Conservation (phyloP, 2,888 invertebrate genomes). For the Anagyrus pseudococci region DNA sequence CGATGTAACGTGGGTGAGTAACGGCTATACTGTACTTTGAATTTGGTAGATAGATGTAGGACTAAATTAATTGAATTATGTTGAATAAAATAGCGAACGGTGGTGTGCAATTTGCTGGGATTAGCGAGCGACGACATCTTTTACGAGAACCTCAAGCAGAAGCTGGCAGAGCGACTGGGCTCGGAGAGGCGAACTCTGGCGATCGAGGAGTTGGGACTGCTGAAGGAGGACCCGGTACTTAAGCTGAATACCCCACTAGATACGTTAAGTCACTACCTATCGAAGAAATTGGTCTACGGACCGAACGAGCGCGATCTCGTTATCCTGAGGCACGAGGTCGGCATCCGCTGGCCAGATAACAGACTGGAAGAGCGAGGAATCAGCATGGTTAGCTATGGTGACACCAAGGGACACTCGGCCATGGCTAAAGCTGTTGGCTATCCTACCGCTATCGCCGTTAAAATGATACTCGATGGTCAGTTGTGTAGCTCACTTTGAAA, state of each 20-base stretch:
- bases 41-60: no score
- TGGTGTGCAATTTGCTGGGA: constrained; percentile 86
- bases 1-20: constrained; percentile 89
- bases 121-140: constrained; percentile 86
- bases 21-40: constrained; percentile 2
- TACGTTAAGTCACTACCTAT: constrained; percentile 88
- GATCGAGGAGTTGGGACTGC: constrained; percentile 85
- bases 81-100: constrained; percentile 79
- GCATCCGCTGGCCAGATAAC: constrained; percentile 90
- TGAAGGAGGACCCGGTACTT: constrained; percentile 81
- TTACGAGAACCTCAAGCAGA: constrained; percentile 88
- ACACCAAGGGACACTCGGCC: constrained; percentile 84
- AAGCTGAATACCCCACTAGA: constrained; percentile 90
- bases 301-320: constrained; percentile 88
- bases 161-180: constrained; percentile 82
- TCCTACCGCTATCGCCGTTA: constrained; percentile 94
- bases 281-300: constrained; percentile 82
- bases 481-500: no score
- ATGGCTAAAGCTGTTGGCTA: constrained; percentile 95
- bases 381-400: constrained; percentile 90
- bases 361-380: constrained; percentile 81
- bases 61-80: no score
- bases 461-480: constrained; percentile 95
- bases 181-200: constrained; percentile 73
- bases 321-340: constrained; percentile 91